Percentiles rank a stretch among this genome's conserved stretches.
These are phyloP conservation scores for Hypselothyrea guttata DNA, from an alignment of 2,888 invertebrate genomes.

Conservation along the genomic window DNA sequence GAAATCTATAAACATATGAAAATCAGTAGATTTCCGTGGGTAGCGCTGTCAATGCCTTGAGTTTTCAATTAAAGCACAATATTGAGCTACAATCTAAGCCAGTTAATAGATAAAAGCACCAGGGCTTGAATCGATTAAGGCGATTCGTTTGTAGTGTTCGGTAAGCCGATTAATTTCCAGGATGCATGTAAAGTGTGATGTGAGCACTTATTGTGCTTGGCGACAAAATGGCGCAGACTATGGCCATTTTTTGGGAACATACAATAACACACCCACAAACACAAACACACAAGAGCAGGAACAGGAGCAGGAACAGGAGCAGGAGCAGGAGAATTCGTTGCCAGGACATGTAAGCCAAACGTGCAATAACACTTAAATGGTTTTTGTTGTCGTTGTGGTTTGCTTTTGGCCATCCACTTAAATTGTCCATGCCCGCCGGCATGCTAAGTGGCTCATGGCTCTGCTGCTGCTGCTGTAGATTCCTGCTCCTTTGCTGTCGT, in stretches of 20 bases:
- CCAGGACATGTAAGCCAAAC: conserved; percentile 55
- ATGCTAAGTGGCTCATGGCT: conserved; percentile 45
- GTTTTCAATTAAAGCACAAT: conserved; percentile 60
- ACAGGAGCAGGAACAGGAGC: background rate
- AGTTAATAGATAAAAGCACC: no score
- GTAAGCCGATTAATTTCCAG: conserved; percentile 67
- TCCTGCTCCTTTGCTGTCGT: background rate
- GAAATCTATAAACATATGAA: conserved; percentile 16
- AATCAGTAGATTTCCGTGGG: conserved; percentile 11
- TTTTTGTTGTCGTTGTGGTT: conserved; percentile 47
- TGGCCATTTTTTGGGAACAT: conserved; percentile 5
- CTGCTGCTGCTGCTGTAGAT: background rate
- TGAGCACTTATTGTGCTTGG: conserved; percentile 62
- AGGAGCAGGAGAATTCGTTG: conserved; percentile 4
- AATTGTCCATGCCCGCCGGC: conserved; percentile 33
- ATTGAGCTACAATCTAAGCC: background rate
- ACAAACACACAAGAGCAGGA: conserved; percentile 17
- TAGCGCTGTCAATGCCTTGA: conserved; percentile 8
- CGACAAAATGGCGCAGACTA: conserved; percentile 49
- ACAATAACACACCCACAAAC: conserved; percentile 8
- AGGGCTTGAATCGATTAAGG: background rate
- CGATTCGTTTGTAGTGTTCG: conserved; percentile 20
- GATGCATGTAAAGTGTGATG: conserved; percentile 56
- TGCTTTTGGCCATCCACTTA: conserved; percentile 36
- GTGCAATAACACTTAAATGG: conserved; percentile 75